Percentiles rank a stretch among this genome's conserved stretches.
These are phyloP conservation scores for Hyppa rectilinea DNA, from an alignment of 2,888 invertebrate species.

Conservation along the genomic window DNA sequence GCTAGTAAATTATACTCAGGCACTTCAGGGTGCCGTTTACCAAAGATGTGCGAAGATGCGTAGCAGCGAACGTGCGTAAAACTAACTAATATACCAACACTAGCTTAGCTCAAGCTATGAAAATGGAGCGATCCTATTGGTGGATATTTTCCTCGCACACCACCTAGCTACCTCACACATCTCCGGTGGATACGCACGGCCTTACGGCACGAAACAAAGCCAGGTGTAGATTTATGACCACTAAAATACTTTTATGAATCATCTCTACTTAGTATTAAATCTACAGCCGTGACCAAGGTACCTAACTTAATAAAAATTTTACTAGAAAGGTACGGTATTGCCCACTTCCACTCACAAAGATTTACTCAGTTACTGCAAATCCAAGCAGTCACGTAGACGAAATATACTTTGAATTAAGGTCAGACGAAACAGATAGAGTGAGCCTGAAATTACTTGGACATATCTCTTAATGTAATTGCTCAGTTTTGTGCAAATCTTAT, in stretches of 20 bases:
- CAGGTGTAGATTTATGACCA: conserved; percentile 43
- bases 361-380: conserved; percentile 44
- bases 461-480: conserved; percentile 41
- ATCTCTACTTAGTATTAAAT: conserved; percentile 17
- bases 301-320: conserved; percentile 45
- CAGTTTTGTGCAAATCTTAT: conserved; percentile 34
- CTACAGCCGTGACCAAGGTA: conserved; percentile 13
- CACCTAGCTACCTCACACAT: too few relatives aligned
- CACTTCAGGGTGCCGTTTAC: too few relatives aligned
- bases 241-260: conserved; percentile 33
- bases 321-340: conserved; percentile 20
- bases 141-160: too few relatives aligned
- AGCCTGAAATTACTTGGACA: conserved; percentile 38
- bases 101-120: too few relatives aligned
- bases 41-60: too few relatives aligned
- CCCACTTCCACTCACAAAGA: conserved; percentile 27
- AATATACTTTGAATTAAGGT: conserved; percentile 50
- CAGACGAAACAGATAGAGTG: conserved; percentile 42
- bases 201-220: conserved; percentile 11
- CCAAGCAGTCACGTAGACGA: conserved; percentile 46
- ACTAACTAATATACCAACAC: too few relatives aligned
- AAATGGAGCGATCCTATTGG: too few relatives aligned
- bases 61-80: too few relatives aligned
- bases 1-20: too few relatives aligned
- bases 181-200: too few relatives aligned